phyloP scores from a whole-genome alignment of 2,888 invertebrate genomes.

The Tenthredo notha region DNA sequence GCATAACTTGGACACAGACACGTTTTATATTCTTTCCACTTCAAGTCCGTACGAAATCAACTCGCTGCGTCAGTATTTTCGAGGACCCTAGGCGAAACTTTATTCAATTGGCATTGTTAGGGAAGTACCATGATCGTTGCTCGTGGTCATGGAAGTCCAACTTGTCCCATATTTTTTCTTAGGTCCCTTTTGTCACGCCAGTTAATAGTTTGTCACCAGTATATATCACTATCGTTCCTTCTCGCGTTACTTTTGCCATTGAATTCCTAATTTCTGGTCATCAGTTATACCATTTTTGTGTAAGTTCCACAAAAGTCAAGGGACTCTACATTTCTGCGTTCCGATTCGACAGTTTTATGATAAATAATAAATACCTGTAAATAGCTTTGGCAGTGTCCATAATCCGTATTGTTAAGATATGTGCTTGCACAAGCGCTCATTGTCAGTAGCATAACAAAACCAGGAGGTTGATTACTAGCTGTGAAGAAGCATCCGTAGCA shows the following conservation, averaged over 20 bases:
- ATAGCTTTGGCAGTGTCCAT: conserved; percentile 70
- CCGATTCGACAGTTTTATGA: background rate
- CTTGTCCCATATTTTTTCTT: conserved; percentile 28
- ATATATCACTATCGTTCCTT: background rate
- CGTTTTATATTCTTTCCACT: conserved; percentile 46
- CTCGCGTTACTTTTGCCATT: background rate
- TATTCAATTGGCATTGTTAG: conserved; percentile 50
- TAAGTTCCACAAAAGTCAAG: background rate
- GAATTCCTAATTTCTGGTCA: background rate
- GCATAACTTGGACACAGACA: conserved; percentile 50
- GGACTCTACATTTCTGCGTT: background rate
- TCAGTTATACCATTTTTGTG: background rate
- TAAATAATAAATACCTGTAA: conserved; percentile 60
- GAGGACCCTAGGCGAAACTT: conserved; percentile 41
- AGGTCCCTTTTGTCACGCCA: background rate
- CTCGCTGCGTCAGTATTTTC: conserved; percentile 45
- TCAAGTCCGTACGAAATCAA: conserved; percentile 42
- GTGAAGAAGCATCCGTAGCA: conserved; percentile 84
- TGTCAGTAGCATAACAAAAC: conserved; percentile 68
- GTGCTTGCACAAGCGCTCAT: conserved; percentile 68
- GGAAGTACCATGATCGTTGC: conserved; percentile 37
- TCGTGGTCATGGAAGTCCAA: conserved; percentile 38
- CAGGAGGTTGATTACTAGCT: conserved; percentile 76
- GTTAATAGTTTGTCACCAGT: background rate
- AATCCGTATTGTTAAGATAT: conserved; percentile 70